Conservation (phyloP, 2,888 invertebrate species). For the Ecliptopera silaceata region DNA sequence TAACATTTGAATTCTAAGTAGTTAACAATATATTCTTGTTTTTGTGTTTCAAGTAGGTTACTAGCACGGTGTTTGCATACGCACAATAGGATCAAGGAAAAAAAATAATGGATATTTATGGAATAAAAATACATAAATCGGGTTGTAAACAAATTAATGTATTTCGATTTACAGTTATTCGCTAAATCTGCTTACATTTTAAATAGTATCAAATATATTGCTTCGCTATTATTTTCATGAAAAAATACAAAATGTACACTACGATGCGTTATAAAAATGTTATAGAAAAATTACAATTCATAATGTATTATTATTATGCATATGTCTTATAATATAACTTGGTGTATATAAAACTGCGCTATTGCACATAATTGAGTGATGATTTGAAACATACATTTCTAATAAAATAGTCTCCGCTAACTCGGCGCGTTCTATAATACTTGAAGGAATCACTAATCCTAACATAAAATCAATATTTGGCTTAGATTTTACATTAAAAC, state of each 20-base stretch:
- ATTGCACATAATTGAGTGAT: slow-evolving; percentile 37
- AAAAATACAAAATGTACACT: slow-evolving; percentile 81
- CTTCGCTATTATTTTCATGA: slow-evolving; percentile 70
- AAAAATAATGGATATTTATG: slow-evolving; percentile 21
- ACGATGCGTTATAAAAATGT: slow-evolving; percentile 65
- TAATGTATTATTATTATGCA: slow-evolving; percentile 74
- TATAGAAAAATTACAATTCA: slow-evolving; percentile 77
- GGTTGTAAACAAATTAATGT: slow-evolving; percentile 79
- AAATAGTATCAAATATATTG: slow-evolving; percentile 79
- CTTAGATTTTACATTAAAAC: slow-evolving; percentile 80
- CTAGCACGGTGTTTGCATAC: not conserved
- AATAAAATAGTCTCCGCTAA: slow-evolving; percentile 76
- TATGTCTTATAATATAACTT: slow-evolving; percentile 50
- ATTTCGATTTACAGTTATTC: slow-evolving; percentile 69
- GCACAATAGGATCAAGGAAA: slow-evolving; percentile 1
- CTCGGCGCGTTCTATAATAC: slow-evolving; percentile 72
- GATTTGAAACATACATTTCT: slow-evolving; percentile 46
- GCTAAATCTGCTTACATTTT: slow-evolving; percentile 68
- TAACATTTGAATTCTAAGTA: too few species aligned
- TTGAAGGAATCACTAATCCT: slow-evolving; percentile 73
- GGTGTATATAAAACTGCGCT: slow-evolving; percentile 42
- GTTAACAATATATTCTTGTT: too few species aligned
- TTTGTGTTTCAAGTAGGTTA: not conserved
- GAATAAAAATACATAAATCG: slow-evolving; percentile 57
- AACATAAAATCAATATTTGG: slow-evolving; percentile 82